Evolutionary conservation across 2,113 vertebrate genomes (phyloP), one percentile per base, ranked within the genome.

Genomic region (Jaculus jaculus): DNA sequence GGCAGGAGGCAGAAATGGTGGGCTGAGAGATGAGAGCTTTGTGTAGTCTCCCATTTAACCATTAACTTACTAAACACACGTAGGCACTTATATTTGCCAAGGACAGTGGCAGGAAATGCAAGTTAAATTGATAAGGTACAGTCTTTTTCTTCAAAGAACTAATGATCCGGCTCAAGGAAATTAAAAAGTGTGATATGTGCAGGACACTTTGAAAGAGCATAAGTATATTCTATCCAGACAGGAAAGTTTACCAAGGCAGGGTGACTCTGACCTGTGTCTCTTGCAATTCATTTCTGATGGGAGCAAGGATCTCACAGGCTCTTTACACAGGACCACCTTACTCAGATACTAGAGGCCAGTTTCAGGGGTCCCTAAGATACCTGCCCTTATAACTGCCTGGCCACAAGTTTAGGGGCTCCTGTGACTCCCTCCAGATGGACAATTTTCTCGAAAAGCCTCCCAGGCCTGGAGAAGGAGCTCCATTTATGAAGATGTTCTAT

Each of bases 141-240:
- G 39, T 89, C 9, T 23, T 84, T 80, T 91, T 91, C 39, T 91
- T 81, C 20, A 79, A 91, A 75, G 66, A 69, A 73, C 58, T 74
- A 47, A 65, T 61, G 32, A 79, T 84, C 24, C 32, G 68, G 30
- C 37, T 65, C n/a, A n/a, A 81, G 54, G n/a, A 39, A n/a, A 34
- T 89, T 32, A 23, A 51, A 84, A 88, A 72, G 11, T 82, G 6
- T 16, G 8, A 69, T 21, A 89, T 23, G 15, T 5, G 24, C 26
- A 66, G 16, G 26, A 5, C 66, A 54, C 47, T 89, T 75, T 75
- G 66, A 91, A 47, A 39, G 42, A 75, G 47, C 10, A 26, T 18
- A 75, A 5, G 8, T 13, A 74, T 72, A n/a, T 39, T 75, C 47
- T 74, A 12, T 20, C 2, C 34, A 39, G 21, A 78, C 37, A 51